Evolutionary conservation across 2,797 vertebrate genomes (phyloP).

Genomic region (Novumbra hubbsi): DNA sequence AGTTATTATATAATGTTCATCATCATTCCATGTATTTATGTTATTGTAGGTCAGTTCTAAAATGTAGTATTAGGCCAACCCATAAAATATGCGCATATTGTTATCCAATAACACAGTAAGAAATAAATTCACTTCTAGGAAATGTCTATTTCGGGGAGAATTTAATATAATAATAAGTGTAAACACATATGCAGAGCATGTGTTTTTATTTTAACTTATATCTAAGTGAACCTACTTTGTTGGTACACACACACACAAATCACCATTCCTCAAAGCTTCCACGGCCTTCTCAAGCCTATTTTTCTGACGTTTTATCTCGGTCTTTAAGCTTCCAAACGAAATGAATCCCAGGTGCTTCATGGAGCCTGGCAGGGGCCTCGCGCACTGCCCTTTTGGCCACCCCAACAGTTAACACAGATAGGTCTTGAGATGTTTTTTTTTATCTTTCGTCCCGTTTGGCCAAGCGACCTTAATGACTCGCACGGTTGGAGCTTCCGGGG

Average conservation of each 20-base stretch:
- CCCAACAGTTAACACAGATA: constrained; percentile 46
- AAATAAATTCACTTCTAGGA: not conserved
- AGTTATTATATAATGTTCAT: not conserved
- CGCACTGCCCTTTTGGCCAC: constrained; percentile 50
- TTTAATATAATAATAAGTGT: not conserved
- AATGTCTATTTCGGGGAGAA: not conserved
- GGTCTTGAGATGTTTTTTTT: constrained; percentile 37
- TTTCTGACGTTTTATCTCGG: constrained; percentile 46
- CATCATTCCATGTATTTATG: not conserved
- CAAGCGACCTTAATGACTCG: constrained; percentile 53
- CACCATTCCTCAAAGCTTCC: not conserved
- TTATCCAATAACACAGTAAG: not conserved
- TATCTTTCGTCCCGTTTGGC: constrained; percentile 33
- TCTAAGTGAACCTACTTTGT: not conserved
- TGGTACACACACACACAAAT: not conserved
- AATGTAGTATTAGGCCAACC: not conserved
- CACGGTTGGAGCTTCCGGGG: constrained; percentile 32
- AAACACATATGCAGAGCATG: not conserved
- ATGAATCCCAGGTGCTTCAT: constrained; percentile 64
- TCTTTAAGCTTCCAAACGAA: constrained; percentile 35
- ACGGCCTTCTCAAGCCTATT: not conserved
- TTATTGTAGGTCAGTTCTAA: not conserved
- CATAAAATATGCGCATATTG: not conserved
- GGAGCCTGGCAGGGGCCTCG: constrained; percentile 48
- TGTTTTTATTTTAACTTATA: constrained; percentile 5